A percentile compares a stretch with the other conserved stretches of the same genome.
phyloP scores from a whole-genome alignment of 2,888 invertebrate species.

The Athetis lepigone region DNA sequence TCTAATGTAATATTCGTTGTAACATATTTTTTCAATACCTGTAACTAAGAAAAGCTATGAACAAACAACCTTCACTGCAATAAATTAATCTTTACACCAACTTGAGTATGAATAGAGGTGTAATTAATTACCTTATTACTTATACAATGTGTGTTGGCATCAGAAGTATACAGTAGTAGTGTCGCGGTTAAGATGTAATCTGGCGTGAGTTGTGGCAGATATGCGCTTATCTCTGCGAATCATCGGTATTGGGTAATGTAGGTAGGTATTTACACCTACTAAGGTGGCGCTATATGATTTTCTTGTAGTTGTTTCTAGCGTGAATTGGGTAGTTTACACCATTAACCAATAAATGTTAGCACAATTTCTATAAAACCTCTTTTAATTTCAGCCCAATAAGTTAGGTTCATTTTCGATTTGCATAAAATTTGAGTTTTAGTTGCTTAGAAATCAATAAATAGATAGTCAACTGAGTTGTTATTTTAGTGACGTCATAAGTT shows the following conservation, averaged over 20 bases:
- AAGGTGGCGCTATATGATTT: neutral
- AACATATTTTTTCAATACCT: too few relatives aligned
- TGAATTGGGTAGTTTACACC: too few relatives aligned
- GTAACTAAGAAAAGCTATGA: neutral
- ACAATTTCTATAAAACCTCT: too few relatives aligned
- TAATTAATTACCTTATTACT: constrained; percentile 45
- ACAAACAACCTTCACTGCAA: constrained; percentile 35
- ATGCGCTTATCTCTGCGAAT: constrained; percentile 12
- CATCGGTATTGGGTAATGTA: constrained; percentile 35
- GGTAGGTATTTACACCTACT: constrained; percentile 2
- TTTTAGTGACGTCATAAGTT: too few relatives aligned
- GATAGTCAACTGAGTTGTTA: too few relatives aligned
- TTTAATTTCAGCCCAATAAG: too few relatives aligned
- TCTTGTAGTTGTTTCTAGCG: too few relatives aligned
- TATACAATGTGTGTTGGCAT: constrained; percentile 44
- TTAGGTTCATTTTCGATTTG: too few relatives aligned
- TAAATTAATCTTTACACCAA: constrained; percentile 35
- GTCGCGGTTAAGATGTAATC: constrained; percentile 37
- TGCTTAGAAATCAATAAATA: too few relatives aligned
- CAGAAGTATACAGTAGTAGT: constrained; percentile 29
- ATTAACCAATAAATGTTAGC: too few relatives aligned
- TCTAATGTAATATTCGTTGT: too few relatives aligned
- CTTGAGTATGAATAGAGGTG: constrained; percentile 26
- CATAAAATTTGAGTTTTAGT: too few relatives aligned
- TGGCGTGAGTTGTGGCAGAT: constrained; percentile 39